Base-by-base conservation (phyloP, 2,113 vertebrate genomes). In the Albula goreensis region DNA sequence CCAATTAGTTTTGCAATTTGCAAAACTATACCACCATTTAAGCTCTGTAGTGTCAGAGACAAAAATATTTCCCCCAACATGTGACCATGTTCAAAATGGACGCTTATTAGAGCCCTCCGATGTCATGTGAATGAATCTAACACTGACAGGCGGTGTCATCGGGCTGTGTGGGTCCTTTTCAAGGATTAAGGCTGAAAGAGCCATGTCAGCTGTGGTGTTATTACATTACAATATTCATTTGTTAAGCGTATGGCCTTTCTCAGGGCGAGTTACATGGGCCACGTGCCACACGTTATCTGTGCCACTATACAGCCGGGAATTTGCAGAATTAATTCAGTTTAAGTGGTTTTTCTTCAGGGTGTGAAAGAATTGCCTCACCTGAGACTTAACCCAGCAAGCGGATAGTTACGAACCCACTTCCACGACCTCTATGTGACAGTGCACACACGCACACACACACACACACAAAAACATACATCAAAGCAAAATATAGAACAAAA, bases 21-120 rank as follows among this genome's bases (percentile, higher is more conserved):
- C 22, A 9, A 80, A 80, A 80, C 13, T 50, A 50, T 4, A 49
- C 78, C 78, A 25, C 4, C 10, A 49, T 50, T 50, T 80, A 50
- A 80, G 41, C 63, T 83, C 12, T 49, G 50, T 31, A 78, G 49
- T n/a, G 50, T 83, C 13, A 50, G 82, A 52, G 52, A 49, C 48
- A n/a, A 74, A 84, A 84, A 78, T 5, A 48, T 74, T 19, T 4
- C 19, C 19, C 60, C 22, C 41, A 60, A 50, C 7, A 70, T 80
- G 78, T 80, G 12, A 85, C 93, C 93, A 92, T 74, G 70, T n/a
- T 66, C 60, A 66, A 22, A 66, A 66, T 22, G 60, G 17, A 66
- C 60, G 22, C 17, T 25, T 31, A 74, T 31, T 74, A 74, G 70
- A 31, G 31, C 10, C n/a, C 22, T 70, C 70, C 70, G 22, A 74